phyloP scores from a whole-genome alignment of 1,140 invertebrate genomes.

The Drosophila saltans region DNA sequence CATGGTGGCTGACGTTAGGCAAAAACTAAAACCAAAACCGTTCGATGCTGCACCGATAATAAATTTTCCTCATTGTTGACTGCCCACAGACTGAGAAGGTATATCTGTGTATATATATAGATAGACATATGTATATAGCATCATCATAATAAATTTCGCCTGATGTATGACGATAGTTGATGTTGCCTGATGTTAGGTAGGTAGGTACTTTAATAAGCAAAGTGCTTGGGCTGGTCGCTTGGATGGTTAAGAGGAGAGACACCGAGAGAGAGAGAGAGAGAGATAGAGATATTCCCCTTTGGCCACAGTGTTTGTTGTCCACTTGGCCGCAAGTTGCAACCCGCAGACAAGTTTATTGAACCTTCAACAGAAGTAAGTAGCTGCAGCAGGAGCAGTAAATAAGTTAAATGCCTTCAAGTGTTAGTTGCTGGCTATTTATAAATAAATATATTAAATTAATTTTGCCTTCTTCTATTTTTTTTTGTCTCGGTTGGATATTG shows the following conservation, averaged over 20 bases:
- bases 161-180: constrained; percentile 66
- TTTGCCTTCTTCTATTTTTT: constrained; percentile 49
- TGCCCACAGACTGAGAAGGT: constrained; percentile 47
- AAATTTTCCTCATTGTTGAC: constrained; percentile 77
- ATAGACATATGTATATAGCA: constrained; percentile 68
- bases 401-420: constrained; percentile 51
- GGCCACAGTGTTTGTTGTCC: constrained; percentile 64
- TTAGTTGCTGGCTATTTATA: constrained; percentile 59
- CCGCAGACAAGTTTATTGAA: constrained; percentile 59
- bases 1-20: constrained; percentile 49
- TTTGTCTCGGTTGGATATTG: constrained; percentile 47
- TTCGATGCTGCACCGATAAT: constrained; percentile 78
- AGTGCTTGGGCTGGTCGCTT: constrained; percentile 75
- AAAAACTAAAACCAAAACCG: constrained; percentile 65
- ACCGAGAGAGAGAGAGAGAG: no score
- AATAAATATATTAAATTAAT: constrained; percentile 29
- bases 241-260: constrained; percentile 40
- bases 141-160: constrained; percentile 80
- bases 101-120: constrained; percentile 13
- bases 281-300: constrained; percentile 21
- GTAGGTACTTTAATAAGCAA: constrained; percentile 76
- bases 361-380: constrained; percentile 38
- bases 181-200: constrained; percentile 61
- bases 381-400: constrained; percentile 43
- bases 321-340: constrained; percentile 62